These are phyloP conservation scores for Coracias cyanogaster DNA, from an alignment of 2,797 vertebrate species.

Conservation along the genomic window DNA sequence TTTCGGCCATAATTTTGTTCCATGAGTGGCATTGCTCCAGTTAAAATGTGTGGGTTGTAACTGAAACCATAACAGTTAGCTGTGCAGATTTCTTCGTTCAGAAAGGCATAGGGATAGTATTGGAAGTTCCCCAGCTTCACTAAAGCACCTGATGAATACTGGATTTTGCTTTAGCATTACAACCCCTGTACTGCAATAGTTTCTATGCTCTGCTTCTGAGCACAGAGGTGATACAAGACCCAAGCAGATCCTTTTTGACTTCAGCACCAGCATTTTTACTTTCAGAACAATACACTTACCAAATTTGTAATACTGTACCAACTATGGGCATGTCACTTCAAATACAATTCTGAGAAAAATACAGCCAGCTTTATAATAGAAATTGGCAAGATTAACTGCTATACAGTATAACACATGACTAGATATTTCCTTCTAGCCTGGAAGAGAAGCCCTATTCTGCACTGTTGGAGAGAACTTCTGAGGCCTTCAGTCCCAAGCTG, in stretches of 20 bases:
- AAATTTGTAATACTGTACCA: neutral
- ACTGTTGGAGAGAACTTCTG: neutral
- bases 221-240: neutral
- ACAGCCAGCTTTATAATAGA: neutral
- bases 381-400: neutral
- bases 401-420: no score
- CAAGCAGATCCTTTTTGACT: neutral
- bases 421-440: neutral
- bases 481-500: neutral
- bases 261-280: neutral
- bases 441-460: neutral
- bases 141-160: neutral
- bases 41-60: neutral
- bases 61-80: neutral
- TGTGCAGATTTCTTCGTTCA: neutral
- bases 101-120: neutral
- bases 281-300: neutral
- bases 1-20: neutral
- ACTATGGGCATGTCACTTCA: neutral
- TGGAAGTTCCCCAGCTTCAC: neutral
- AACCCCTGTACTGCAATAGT: neutral
- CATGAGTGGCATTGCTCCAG: neutral
- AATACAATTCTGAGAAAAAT: neutral
- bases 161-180: neutral
- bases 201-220: neutral